phyloP scores from a whole-genome alignment of 2,888 invertebrate genomes.

The Tyria jacobaeae region DNA sequence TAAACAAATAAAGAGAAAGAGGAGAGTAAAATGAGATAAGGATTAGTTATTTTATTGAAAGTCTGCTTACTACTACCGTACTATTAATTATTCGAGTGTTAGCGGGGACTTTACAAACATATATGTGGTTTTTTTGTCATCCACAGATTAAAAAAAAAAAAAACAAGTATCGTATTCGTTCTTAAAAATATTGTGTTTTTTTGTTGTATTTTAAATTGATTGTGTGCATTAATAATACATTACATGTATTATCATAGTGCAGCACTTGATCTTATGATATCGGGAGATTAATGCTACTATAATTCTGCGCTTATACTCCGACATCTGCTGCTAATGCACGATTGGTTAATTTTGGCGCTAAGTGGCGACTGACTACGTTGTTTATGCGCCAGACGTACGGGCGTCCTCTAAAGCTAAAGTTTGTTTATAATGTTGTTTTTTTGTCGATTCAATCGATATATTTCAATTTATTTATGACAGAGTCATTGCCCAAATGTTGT shows the following conservation, averaged over 20 bases:
- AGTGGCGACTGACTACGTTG: conserved; percentile 21
- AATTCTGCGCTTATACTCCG: conserved; percentile 22
- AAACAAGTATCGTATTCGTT: no score
- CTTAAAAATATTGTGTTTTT: no score
- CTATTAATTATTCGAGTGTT: neutral
- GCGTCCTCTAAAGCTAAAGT: conserved; percentile 48
- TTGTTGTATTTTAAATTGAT: neutral
- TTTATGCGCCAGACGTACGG: conserved; percentile 41
- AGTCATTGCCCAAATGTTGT: neutral
- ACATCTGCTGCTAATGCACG: conserved; percentile 40
- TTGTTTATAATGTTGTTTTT: conserved; percentile 48
- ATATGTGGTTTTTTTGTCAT: no score
- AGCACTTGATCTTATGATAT: conserved; percentile 1
- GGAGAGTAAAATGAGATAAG: no score
- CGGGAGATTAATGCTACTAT: conserved; percentile 15
- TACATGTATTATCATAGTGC: neutral
- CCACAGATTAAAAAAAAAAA: neutral
- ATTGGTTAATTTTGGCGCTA: conserved; percentile 48
- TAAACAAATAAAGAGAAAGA: no score
- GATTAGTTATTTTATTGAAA: no score
- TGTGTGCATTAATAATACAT: neutral
- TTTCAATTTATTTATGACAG: conserved; percentile 33
- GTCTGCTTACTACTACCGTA: no score
- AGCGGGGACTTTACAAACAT: no score
- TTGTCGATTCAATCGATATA: conserved; percentile 26